Evolutionary conservation across 2,797 vertebrate species (phyloP).

Genomic region (Manis pentadactyla): DNA sequence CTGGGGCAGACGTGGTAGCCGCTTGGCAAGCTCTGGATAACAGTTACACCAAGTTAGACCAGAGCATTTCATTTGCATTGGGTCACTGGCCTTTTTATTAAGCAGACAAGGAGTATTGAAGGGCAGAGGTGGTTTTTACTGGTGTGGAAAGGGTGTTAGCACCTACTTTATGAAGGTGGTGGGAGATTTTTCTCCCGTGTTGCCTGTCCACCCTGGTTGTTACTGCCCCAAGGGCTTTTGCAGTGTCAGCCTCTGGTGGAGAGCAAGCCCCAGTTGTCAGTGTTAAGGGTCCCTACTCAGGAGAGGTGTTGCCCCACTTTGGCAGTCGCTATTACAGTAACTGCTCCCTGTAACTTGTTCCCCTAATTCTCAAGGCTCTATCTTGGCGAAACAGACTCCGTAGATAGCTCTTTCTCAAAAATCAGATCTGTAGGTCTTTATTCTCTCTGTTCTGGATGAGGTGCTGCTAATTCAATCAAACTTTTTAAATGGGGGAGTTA

Average conservation of each 20-base stretch:
- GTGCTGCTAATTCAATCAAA: neutral
- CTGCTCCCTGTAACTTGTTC: neutral
- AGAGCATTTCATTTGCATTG: neutral
- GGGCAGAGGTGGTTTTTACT: neutral
- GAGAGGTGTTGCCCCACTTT: no score
- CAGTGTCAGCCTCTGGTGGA: neutral
- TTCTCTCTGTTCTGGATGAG: neutral
- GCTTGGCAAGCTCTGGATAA: neutral
- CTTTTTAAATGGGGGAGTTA: neutral
- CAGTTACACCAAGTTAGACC: neutral
- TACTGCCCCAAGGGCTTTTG: neutral
- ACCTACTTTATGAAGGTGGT: rapidly evolving
- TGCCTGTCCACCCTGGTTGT: neutral
- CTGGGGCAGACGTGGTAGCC: neutral
- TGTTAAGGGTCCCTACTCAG: neutral
- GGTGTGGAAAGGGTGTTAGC: neutral
- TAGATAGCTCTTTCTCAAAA: neutral
- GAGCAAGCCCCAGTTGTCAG: neutral
- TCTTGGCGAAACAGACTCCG: neutral
- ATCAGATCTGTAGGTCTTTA: neutral
- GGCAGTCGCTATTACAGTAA: neutral
- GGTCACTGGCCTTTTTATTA: neutral
- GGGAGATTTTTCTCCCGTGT: rapidly evolving
- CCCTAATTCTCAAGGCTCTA: neutral
- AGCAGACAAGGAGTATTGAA: neutral